A percentile compares a stretch with the other conserved stretches of the same genome.
phyloP scores from a whole-genome alignment of 2,113 vertebrate species.

The Poecile atricapillus region DNA sequence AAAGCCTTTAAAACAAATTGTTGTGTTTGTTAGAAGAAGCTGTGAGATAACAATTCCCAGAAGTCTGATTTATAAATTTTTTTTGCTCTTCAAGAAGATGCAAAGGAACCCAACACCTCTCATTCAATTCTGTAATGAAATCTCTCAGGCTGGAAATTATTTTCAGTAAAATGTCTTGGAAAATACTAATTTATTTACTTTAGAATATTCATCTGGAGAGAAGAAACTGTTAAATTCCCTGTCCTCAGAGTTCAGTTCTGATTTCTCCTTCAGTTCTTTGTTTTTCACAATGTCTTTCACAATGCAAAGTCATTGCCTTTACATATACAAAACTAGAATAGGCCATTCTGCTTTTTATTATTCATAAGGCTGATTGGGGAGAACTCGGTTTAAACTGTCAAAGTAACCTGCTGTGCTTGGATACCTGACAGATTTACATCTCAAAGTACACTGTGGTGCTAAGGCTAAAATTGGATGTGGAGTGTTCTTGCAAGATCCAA shows the following conservation, averaged over 20 bases:
- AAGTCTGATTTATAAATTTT: slow-evolving; percentile 32
- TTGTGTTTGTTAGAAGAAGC: slow-evolving; percentile 53
- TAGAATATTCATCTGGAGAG: neutral
- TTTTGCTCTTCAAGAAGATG: slow-evolving; percentile 23
- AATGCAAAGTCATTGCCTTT: neutral
- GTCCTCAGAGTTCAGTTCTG: neutral
- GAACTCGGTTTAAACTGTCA: neutral
- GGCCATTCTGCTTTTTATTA: neutral
- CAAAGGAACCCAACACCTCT: neutral
- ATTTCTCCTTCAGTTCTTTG: neutral
- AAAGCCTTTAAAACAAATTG: slow-evolving; percentile 66
- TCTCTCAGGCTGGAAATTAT: neutral
- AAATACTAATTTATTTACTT: neutral
- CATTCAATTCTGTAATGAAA: neutral
- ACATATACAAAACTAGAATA: neutral
- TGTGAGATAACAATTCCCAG: slow-evolving; percentile 51
- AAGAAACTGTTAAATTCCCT: neutral
- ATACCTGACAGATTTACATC: slow-evolving; percentile 48
- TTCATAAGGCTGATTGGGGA: neutral
- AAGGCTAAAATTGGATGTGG: slow-evolving; percentile 28
- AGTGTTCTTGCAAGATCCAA: neutral
- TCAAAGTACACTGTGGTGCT: neutral
- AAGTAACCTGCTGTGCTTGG: slow-evolving; percentile 20
- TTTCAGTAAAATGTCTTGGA: neutral
- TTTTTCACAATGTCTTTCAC: neutral